Evolutionary conservation across 2,797 vertebrate genomes (phyloP).

Genomic region (Vipera latastei): DNA sequence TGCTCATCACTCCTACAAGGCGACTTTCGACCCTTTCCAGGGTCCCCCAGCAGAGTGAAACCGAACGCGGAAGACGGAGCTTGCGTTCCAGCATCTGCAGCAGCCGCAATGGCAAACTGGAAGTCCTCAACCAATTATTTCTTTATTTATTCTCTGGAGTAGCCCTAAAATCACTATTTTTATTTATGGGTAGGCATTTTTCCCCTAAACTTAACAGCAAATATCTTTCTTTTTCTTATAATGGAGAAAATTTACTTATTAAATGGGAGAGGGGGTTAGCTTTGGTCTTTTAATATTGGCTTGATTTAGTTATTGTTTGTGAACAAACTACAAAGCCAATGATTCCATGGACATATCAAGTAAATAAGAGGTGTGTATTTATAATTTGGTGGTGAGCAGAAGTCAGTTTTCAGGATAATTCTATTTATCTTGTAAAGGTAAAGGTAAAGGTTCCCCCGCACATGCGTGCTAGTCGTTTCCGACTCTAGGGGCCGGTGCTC

Average conservation of each 20-base stretch:
- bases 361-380: rapidly evolving
- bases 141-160: not conserved
- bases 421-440: not conserved
- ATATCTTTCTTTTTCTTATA: not conserved
- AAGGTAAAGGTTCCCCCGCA: too few species aligned
- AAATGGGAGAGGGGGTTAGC: not conserved
- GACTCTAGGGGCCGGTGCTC: too few species aligned
- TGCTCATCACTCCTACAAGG: too few species aligned
- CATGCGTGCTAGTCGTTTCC: too few species aligned
- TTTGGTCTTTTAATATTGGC: not conserved
- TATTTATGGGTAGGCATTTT: not conserved
- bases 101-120: too few species aligned
- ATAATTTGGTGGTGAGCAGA: not conserved
- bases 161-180: not conserved
- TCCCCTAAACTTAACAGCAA: not conserved
- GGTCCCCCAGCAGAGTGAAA: too few species aligned
- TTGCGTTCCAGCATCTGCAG: too few species aligned
- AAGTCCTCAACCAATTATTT: not conserved
- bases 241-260: not conserved
- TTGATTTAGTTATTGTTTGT: not conserved
- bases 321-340: not conserved
- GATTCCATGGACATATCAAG: not conserved
- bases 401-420: not conserved
- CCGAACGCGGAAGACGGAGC: too few species aligned
- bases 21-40: too few species aligned